Percentiles rank a stretch among this genome's conserved stretches.
Conservation (phyloP, 2,797 vertebrate species). For the Sebastes vulpes region DNA sequence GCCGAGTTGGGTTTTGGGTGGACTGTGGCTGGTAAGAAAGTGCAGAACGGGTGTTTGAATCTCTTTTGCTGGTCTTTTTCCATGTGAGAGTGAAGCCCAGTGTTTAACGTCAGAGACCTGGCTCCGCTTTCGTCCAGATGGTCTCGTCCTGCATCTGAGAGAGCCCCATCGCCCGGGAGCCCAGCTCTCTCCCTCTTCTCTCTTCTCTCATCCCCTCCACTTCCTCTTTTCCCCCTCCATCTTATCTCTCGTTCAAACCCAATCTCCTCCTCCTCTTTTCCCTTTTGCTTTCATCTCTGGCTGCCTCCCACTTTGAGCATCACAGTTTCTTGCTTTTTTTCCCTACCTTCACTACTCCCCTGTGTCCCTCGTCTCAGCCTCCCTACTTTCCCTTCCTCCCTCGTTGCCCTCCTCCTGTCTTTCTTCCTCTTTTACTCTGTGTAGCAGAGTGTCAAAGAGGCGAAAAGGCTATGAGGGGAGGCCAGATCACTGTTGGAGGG, state of each 20-base stretch:
- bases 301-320: slow-evolving; percentile 56
- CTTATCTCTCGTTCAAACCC: slow-evolving; percentile 62
- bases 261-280: slow-evolving; percentile 46
- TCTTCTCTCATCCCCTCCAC: slow-evolving; percentile 51
- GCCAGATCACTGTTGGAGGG: slow-evolving; percentile 47
- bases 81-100: slow-evolving; percentile 68
- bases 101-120: slow-evolving; percentile 80
- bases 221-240: slow-evolving; percentile 51
- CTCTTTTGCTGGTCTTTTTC: slow-evolving; percentile 59
- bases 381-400: slow-evolving; percentile 1
- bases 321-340: slow-evolving; percentile 23
- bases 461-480: slow-evolving; percentile 32
- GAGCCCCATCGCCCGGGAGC: slow-evolving; percentile 61
- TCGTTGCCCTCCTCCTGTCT: slow-evolving; percentile 27
- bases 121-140: slow-evolving; percentile 80
- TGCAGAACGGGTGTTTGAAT: slow-evolving; percentile 58
- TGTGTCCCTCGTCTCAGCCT: slow-evolving; percentile 12
- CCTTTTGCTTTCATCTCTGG: slow-evolving; percentile 57
- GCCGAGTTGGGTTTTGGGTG: slow-evolving; percentile 5
- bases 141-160: slow-evolving; percentile 77
- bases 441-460: slow-evolving; percentile 44
- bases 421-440: slow-evolving; percentile 21
- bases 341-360: slow-evolving; percentile 11
- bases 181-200: slow-evolving; percentile 46
- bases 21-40: slow-evolving; percentile 31